Evolutionary conservation across 2,888 invertebrate species (phyloP).

Genomic region (Piscicola geometra): DNA sequence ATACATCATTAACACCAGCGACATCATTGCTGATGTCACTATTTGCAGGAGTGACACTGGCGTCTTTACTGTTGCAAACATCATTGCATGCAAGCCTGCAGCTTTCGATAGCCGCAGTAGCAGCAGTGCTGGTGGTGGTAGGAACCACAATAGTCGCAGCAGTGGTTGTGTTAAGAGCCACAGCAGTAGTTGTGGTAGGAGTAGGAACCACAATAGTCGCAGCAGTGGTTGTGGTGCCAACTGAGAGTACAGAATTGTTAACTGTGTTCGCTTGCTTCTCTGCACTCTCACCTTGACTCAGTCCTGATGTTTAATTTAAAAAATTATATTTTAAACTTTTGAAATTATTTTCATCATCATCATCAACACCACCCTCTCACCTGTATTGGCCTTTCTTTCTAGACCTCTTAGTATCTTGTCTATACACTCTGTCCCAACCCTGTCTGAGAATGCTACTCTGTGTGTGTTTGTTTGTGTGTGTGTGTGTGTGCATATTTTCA

Average conservation of each 20-base stretch:
- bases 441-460: not conserved
- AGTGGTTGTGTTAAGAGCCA: not conserved
- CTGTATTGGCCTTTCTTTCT: not conserved
- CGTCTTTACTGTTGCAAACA: too few relatives aligned
- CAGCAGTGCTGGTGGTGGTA: not conserved
- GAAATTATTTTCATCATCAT: too few relatives aligned
- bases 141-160: not conserved
- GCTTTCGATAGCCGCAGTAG: not conserved
- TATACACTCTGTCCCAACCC: not conserved
- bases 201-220: not conserved
- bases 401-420: not conserved
- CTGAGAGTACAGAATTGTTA: not conserved
- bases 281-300: not conserved
- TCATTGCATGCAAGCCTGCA: too few relatives aligned
- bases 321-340: too few relatives aligned
- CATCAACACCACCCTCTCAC: not conserved
- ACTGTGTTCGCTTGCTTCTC: not conserved
- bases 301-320: not conserved
- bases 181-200: not conserved
- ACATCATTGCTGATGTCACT: not conserved
- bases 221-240: not conserved
- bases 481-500: slow-evolving; percentile 17
- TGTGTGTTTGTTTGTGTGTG: not conserved
- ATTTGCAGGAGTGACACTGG: too few relatives aligned
- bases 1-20: too few relatives aligned